Evolutionary conservation across 2,797 vertebrate genomes (phyloP).

Genomic region (Artibeus lituratus): DNA sequence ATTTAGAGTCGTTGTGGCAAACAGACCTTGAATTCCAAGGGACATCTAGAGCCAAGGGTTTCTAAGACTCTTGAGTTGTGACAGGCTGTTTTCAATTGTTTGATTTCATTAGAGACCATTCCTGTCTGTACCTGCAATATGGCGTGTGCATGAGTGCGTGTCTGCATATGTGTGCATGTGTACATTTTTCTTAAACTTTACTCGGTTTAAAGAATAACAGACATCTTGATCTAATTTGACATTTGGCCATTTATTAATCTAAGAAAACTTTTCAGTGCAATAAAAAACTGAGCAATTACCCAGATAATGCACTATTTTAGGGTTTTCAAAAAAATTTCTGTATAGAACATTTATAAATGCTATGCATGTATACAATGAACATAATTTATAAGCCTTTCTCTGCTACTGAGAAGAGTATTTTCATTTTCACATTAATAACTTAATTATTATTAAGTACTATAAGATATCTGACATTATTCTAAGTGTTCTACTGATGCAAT

Average conservation of each 20-base stretch:
- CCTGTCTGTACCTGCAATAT: not conserved
- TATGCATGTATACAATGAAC: not conserved
- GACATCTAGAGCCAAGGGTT: not conserved
- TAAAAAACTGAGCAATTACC: not conserved
- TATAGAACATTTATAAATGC: not conserved
- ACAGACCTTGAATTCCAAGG: not conserved
- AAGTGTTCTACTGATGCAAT: not conserved
- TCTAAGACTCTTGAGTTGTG: not conserved
- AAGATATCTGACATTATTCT: not conserved
- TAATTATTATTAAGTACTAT: not conserved
- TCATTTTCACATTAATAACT: not conserved
- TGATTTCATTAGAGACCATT: not conserved
- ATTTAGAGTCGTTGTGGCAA: not conserved
- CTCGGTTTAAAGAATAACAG: not conserved
- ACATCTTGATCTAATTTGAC: not conserved
- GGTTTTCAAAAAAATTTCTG: not conserved
- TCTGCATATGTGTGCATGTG: not conserved
- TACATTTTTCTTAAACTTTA: not conserved
- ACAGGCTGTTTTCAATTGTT: not conserved
- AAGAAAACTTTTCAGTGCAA: not conserved
- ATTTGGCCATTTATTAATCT: not conserved
- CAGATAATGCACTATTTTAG: not conserved
- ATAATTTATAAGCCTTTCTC: not conserved
- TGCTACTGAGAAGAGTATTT: conserved; percentile 4
- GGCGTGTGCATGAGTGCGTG: rapidly evolving